Conservation (phyloP, 2,113 vertebrate genomes). For the Plectropomus leopardus region DNA sequence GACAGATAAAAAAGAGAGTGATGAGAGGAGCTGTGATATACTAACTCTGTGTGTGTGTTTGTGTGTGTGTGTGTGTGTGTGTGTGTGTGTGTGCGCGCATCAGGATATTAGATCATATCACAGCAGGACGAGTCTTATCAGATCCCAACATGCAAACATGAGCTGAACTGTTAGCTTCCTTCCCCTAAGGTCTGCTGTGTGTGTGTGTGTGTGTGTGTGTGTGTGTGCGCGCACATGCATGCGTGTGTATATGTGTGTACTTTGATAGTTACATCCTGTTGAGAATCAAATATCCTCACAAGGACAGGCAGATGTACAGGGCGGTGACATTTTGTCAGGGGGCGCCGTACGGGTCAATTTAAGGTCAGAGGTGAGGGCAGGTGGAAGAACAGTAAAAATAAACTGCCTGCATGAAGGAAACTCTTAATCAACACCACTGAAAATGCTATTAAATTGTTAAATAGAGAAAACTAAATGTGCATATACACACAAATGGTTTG, state of each 20-base stretch:
- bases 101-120: slow-evolving; percentile 70
- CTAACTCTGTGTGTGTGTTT: not conserved
- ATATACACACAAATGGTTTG: not conserved
- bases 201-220: slow-evolving; percentile 31
- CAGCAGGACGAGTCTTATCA: slow-evolving; percentile 62
- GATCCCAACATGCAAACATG: slow-evolving; percentile 71
- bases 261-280: slow-evolving; percentile 43
- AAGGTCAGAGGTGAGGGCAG: slow-evolving; percentile 33
- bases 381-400: not conserved
- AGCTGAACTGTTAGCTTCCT: slow-evolving; percentile 58
- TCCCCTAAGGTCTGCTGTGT: slow-evolving; percentile 5
- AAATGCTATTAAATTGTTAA: too few species aligned
- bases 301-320: slow-evolving; percentile 16
- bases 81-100: slow-evolving; percentile 29
- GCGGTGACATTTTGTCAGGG: slow-evolving; percentile 22
- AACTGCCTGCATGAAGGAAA: not conserved
- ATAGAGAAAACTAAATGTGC: too few species aligned
- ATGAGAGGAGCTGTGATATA: slow-evolving; percentile 7
- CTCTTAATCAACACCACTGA: not conserved
- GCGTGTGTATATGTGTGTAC: slow-evolving; percentile 1
- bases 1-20: not conserved
- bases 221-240: slow-evolving; percentile 10
- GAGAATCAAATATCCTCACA: slow-evolving; percentile 52
- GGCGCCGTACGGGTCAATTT: not conserved
- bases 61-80: slow-evolving; percentile 13